Percentiles rank a stretch among this genome's conserved stretches.
Conservation (phyloP, 1,140 invertebrate genomes). For the Calosoma granatense region DNA sequence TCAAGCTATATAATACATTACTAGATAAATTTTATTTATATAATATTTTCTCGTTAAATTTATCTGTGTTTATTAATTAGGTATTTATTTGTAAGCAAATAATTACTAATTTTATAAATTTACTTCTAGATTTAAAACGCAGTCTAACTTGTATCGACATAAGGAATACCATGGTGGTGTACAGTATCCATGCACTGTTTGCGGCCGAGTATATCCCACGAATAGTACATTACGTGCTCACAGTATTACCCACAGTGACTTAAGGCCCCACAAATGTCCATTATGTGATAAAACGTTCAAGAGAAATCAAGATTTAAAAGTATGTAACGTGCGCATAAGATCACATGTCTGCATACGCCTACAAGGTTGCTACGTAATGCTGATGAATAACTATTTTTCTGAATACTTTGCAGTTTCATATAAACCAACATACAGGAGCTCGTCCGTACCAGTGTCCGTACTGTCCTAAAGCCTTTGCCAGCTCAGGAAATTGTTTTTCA, state of each 20-base stretch:
- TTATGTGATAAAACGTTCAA: conserved; percentile 66
- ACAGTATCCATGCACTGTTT: conserved; percentile 54
- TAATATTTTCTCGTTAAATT: too few species aligned
- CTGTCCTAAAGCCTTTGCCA: conserved; percentile 69
- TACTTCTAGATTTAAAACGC: conserved; percentile 54
- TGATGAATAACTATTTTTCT: not conserved
- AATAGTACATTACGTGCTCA: conserved; percentile 58
- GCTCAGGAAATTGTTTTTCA: conserved; percentile 67
- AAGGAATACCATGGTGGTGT: conserved; percentile 54
- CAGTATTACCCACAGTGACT: conserved; percentile 58
- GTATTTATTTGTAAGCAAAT: too few species aligned
- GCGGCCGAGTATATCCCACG: conserved; percentile 57
- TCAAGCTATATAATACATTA: too few species aligned
- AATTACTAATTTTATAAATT: not conserved
- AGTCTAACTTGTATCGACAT: conserved; percentile 52
- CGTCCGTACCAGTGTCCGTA: conserved; percentile 72
- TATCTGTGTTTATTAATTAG: too few species aligned
- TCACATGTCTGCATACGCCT: not conserved
- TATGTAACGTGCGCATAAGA: conserved; percentile 22
- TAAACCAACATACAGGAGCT: conserved; percentile 70
- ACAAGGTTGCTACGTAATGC: not conserved
- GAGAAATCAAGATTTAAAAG: conserved; percentile 63
- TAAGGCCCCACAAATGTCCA: conserved; percentile 57
- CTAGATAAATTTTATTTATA: too few species aligned
- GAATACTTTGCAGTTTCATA: conserved; percentile 50